A percentile compares a stretch with the other conserved stretches of the same genome.
phyloP scores from a whole-genome alignment of 2,797 vertebrate genomes.

The Nyctalus aviator region DNA sequence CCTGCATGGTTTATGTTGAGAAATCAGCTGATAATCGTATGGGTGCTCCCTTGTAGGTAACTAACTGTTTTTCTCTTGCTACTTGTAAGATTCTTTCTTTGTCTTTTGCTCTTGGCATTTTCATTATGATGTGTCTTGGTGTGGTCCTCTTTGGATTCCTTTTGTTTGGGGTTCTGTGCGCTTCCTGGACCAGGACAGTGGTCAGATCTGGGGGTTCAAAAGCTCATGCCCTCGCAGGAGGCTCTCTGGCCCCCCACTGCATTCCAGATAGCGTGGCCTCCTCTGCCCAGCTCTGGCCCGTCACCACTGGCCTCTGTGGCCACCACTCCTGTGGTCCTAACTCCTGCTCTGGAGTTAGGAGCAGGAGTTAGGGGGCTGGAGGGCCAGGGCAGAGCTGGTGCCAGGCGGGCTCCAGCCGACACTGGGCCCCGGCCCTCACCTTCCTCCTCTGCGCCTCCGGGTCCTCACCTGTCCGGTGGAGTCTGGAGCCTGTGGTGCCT shows the following conservation, averaged over 20 bases:
- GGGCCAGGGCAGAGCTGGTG: background rate
- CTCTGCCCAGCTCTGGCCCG: background rate
- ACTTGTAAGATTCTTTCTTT: no score
- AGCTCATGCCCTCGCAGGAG: background rate
- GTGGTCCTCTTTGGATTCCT: no score
- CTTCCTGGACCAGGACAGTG: no score
- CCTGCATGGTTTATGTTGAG: no score
- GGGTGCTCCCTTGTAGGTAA: no score
- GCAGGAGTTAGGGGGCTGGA: background rate
- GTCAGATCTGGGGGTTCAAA: no score
- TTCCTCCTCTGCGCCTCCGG: background rate
- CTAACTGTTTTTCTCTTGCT: no score
- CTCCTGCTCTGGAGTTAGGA: background rate
- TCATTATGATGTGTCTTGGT: no score
- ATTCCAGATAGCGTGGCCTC: background rate
- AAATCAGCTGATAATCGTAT: no score
- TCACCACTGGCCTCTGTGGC: background rate
- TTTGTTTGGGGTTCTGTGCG: no score
- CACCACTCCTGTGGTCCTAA: background rate
- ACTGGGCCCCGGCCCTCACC: background rate
- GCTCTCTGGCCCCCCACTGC: background rate
- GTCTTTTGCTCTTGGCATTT: no score
- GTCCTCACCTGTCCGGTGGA: background rate
- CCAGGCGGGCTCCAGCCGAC: background rate
- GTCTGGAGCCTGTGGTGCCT: background rate